Evolutionary conservation across 2,888 invertebrate genomes (phyloP).

Genomic region (Drosophila helvetica): DNA sequence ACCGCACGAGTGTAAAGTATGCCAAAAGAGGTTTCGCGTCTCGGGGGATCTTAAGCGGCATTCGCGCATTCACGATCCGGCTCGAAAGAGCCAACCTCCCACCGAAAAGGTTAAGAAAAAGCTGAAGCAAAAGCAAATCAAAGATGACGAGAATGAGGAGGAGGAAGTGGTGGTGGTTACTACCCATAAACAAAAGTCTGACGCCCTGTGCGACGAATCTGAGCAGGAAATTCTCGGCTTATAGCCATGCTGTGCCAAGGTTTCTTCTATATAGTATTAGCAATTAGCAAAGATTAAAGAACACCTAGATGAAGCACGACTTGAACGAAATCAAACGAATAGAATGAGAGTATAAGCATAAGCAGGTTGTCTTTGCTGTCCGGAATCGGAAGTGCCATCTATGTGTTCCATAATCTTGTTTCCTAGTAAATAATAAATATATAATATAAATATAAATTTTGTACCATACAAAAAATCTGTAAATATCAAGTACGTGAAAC

Average conservation of each 20-base stretch:
- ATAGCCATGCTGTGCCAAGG: conserved; percentile 65
- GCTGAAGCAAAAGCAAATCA: conserved; percentile 26
- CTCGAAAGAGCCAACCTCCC: conserved; percentile 61
- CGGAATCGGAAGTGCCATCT: not conserved
- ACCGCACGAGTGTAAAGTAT: conserved; percentile 90
- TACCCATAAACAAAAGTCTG: conserved; percentile 60
- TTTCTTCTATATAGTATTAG: conserved; percentile 58
- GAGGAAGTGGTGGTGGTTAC: conserved; percentile 40
- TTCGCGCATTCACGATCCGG: conserved; percentile 87
- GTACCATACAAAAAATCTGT: not conserved
- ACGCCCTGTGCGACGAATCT: conserved; percentile 54
- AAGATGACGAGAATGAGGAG: conserved; percentile 28
- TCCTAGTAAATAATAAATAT: not conserved
- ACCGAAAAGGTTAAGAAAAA: conserved; percentile 52
- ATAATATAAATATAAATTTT: not conserved
- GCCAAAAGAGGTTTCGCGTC: conserved; percentile 92
- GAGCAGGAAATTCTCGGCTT: conserved; percentile 71
- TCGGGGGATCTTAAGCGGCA: conserved; percentile 93
- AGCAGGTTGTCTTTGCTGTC: no score
- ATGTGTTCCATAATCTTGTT: not conserved
- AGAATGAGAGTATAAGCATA: no score
- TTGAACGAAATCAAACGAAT: no score
- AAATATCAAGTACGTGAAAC: not conserved
- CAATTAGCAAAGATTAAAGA: conserved; percentile 16
- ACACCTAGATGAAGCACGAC: not conserved